Base-by-base conservation (phyloP, 2,113 vertebrate species). In the Oncorhynchus gorbuscha region DNA sequence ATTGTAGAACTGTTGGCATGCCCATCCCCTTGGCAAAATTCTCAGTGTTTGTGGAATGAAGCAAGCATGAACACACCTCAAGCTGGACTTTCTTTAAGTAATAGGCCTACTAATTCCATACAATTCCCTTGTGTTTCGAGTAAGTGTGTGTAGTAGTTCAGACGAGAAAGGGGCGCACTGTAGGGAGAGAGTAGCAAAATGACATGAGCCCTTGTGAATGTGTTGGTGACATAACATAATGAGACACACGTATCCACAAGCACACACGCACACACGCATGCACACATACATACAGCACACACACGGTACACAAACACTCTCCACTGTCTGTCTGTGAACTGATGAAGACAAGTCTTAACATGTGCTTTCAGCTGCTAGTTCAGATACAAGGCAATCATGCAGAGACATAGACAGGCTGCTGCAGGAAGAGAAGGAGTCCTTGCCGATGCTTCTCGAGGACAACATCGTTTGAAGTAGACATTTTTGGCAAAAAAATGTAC, bases 1-100 rank as follows among this genome's bases (percentile, higher is more conserved):
- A 93, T 91, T 91, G 87, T 79, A 81, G 69, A 32, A 67, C 75
- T 82, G 76, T 71, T 84, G 82, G 80, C 1, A 62, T 28, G 24
- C 49, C 51, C 28, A 73, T 67, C 14, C 35, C 69, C 69, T n/a
- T 51, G 74, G 62, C 24, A 64, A 20, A 18, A n/a, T 20, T 48
- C 3, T 30, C 20, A 70, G 4, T 4, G 8, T 72, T 55, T 28
- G 69, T 13, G n/a, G 71, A 13, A 49, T 73, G 71, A 75, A 70
- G 75, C 69, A 62, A 62, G 71, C 14, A 16, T 39, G 12, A 66
- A 69, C 69, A 71, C 51, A 3, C n/a, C 16, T 61, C 59, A 13
- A 62, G 55, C 9, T 45, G 9, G 14, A 55, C 16, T 55, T 55
- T 55, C 16, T 14, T 16, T 55, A 55, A 55, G 16, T 55, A 55